Conservation (phyloP, 1,140 invertebrate species). For the Drosophila sp. region DNA sequence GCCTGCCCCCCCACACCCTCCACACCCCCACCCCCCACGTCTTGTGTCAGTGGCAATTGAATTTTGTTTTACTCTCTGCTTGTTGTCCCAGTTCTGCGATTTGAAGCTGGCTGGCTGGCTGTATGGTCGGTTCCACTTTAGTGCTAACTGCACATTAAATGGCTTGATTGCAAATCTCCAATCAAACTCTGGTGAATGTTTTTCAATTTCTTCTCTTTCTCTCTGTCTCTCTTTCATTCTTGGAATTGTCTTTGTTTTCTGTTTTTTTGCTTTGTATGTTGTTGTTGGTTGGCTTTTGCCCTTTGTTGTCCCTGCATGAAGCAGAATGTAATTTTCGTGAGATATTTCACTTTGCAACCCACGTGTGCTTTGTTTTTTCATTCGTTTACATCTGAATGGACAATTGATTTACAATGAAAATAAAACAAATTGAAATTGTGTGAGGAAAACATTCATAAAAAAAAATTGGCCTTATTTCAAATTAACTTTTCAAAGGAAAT, state of each 20-base stretch:
- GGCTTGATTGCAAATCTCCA: conserved; percentile 67
- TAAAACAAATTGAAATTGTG: not conserved
- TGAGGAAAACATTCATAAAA: not conserved
- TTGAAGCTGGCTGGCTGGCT: not conserved
- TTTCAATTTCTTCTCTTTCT: conserved; percentile 26
- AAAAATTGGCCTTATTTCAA: too few species aligned
- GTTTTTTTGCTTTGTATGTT: conserved; percentile 26
- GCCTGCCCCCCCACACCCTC: not conserved
- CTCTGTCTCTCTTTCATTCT: conserved; percentile 14
- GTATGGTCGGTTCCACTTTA: conserved; percentile 50
- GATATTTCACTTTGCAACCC: conserved; percentile 47
- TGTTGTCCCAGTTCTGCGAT: conserved; percentile 22
- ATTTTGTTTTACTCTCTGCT: conserved; percentile 42
- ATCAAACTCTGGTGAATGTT: conserved; percentile 55
- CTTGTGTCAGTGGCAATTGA: conserved; percentile 68
- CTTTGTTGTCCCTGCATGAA: conserved; percentile 35
- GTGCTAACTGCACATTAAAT: conserved; percentile 75
- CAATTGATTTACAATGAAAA: conserved; percentile 47
- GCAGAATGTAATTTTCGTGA: conserved; percentile 65
- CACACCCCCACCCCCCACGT: conserved; percentile 22
- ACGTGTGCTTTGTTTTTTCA: conserved; percentile 25
- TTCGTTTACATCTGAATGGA: conserved; percentile 29
- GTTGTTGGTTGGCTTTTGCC: not conserved
- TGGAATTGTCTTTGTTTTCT: conserved; percentile 43
- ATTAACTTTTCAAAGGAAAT: too few species aligned